phyloP scores from a whole-genome alignment of 2,888 invertebrate species.

The Bellardia bayeri region DNA sequence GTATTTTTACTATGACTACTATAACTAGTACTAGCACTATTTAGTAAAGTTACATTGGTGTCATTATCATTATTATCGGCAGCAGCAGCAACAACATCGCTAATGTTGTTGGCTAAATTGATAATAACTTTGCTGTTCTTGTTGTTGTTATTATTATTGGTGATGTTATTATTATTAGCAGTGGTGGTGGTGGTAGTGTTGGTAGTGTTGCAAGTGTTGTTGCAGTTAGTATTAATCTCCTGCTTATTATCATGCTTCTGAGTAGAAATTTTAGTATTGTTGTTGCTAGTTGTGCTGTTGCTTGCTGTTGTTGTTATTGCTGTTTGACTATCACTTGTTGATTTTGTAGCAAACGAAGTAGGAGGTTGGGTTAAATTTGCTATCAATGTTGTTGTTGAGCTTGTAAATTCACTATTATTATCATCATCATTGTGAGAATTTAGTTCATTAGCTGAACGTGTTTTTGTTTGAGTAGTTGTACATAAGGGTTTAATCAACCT shows the following conservation, averaged over 20 bases:
- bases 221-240: conserved; percentile 16
- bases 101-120: conserved; percentile 53
- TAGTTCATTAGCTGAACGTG: conserved; percentile 48
- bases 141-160: conserved; percentile 10
- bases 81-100: conserved; percentile 27
- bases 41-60: conserved; percentile 52
- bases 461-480: conserved; percentile 29
- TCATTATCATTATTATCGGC: conserved; percentile 53
- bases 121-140: conserved; percentile 56
- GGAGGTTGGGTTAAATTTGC: conserved; percentile 7
- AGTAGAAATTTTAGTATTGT: conserved; percentile 19
- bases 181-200: conserved; percentile 28
- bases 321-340: conserved; percentile 25
- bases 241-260: conserved; percentile 38
- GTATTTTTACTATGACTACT: conserved; percentile 52
- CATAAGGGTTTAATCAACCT: conserved; percentile 52
- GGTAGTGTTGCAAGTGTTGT: conserved; percentile 36
- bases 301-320: conserved; percentile 31
- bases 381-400: not conserved
- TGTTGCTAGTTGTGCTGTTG: conserved; percentile 3
- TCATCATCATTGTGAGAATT: conserved; percentile 53
- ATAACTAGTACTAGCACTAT: conserved; percentile 45
- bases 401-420: conserved; percentile 56
- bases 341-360: not conserved
- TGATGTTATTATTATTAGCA: conserved; percentile 3